These are phyloP conservation scores for Hapalemur alaotrensis DNA, from an alignment of 2,797 vertebrate species.

Conservation along the genomic window DNA sequence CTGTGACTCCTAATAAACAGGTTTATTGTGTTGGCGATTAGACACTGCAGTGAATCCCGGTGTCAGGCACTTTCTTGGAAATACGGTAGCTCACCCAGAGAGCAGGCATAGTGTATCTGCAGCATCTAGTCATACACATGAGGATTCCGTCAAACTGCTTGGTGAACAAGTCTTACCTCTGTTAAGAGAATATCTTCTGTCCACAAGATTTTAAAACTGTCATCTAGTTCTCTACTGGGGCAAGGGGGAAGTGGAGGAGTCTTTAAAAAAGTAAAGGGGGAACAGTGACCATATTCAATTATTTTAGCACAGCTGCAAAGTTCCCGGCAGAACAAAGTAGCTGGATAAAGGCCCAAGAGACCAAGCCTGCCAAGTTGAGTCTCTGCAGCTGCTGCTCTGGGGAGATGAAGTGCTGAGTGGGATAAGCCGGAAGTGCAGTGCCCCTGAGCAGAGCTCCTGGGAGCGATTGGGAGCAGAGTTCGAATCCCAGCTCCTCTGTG, in stretches of 20 bases:
- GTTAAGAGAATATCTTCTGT: not conserved
- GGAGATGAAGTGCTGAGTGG: not conserved
- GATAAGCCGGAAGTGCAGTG: not conserved
- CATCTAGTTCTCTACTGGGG: not conserved
- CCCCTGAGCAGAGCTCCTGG: not conserved
- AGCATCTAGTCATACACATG: not conserved
- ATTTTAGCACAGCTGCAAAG: not conserved
- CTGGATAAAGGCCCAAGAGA: not conserved
- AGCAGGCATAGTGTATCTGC: not conserved
- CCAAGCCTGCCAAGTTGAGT: not conserved
- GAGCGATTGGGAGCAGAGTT: rapidly evolving
- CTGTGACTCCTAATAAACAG: rapidly evolving
- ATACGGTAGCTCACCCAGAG: rapidly evolving
- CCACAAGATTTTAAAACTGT: not conserved
- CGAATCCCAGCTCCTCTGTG: not conserved
- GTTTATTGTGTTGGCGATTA: rapidly evolving
- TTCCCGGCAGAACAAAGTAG: not conserved
- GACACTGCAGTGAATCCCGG: rapidly evolving
- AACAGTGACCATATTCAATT: not conserved
- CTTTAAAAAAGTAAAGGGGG: not conserved
- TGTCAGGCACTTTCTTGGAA: not conserved
- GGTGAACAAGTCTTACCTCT: not conserved
- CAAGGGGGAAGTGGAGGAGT: too few species aligned
- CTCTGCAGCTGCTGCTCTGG: not conserved
- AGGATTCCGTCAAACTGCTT: not conserved